A percentile compares a stretch with the other conserved stretches of the same genome.
Conservation (phyloP, 2,113 vertebrate species). For the Bolborhynchus lineola region DNA sequence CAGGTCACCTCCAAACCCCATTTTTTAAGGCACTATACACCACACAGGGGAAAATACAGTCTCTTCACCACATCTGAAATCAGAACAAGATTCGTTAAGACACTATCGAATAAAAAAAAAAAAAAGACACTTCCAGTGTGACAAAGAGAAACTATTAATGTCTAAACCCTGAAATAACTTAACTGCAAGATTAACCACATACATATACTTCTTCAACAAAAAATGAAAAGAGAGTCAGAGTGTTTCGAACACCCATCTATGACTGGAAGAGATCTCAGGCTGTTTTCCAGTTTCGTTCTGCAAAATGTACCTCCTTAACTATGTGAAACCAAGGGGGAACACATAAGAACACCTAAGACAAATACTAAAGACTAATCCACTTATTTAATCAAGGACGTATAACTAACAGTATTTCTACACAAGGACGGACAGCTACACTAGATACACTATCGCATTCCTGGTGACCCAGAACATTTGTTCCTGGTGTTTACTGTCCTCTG, state of each 20-base stretch:
- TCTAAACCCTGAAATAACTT: not conserved
- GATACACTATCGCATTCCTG: not conserved
- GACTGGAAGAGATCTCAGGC: not conserved
- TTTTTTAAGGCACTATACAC: constrained; percentile 81
- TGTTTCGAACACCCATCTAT: not conserved
- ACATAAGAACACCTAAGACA: not conserved
- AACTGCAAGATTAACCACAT: not conserved
- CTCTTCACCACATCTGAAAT: constrained; percentile 74
- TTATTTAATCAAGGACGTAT: not conserved
- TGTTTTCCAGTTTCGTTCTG: not conserved
- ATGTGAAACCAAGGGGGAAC: not conserved
- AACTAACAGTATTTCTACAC: not conserved
- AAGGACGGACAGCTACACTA: not conserved
- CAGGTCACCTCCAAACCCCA: constrained; percentile 97
- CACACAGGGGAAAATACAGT: constrained; percentile 38
- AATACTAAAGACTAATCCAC: not conserved
- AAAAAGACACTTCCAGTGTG: not conserved
- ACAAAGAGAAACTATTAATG: not conserved
- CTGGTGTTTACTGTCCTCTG: not conserved
- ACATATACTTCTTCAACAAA: not conserved
- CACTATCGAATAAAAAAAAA: not conserved
- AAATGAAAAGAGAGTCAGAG: not conserved
- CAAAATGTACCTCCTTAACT: fast-evolving
- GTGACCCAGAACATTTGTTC: not conserved
- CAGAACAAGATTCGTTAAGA: constrained; percentile 29